These are phyloP conservation scores for Myiotriccus ornatus DNA, from an alignment of 2,797 vertebrate genomes.

Conservation along the genomic window DNA sequence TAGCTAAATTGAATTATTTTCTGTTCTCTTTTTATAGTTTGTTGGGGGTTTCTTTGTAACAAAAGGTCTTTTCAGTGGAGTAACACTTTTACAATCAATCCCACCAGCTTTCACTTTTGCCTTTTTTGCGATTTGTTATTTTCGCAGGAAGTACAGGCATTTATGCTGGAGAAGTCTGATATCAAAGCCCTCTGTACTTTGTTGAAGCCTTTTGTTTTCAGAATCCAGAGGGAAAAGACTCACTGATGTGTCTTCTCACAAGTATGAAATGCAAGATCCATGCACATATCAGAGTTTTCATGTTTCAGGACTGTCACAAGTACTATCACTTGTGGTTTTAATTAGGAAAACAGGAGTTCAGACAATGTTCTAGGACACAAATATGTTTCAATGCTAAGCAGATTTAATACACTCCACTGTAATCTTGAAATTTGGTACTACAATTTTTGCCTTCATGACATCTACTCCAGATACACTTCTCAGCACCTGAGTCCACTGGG, in stretches of 20 bases:
- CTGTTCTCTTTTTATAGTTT: background rate
- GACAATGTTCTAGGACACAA: background rate
- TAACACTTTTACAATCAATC: background rate
- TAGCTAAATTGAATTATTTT: background rate
- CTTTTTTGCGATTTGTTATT: background rate
- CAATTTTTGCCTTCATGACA: background rate
- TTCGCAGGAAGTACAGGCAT: background rate
- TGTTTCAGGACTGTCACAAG: background rate
- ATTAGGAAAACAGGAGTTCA: background rate
- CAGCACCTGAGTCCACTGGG: background rate
- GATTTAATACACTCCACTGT: background rate
- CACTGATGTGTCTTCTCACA: background rate
- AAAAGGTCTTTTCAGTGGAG: background rate
- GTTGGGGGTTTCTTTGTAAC: background rate
- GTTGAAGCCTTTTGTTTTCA: background rate
- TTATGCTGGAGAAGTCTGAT: background rate
- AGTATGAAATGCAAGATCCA: background rate
- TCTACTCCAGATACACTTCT: background rate
- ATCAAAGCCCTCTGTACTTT: background rate
- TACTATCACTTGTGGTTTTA: background rate
- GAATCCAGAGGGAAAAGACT: background rate
- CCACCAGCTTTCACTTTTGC: background rate
- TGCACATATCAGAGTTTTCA: background rate
- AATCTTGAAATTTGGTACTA: background rate
- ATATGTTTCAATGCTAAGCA: background rate